These are phyloP conservation scores for Scelioninae gen. 1 DNA, from an alignment of 2,888 invertebrate species.

Conservation along the genomic window DNA sequence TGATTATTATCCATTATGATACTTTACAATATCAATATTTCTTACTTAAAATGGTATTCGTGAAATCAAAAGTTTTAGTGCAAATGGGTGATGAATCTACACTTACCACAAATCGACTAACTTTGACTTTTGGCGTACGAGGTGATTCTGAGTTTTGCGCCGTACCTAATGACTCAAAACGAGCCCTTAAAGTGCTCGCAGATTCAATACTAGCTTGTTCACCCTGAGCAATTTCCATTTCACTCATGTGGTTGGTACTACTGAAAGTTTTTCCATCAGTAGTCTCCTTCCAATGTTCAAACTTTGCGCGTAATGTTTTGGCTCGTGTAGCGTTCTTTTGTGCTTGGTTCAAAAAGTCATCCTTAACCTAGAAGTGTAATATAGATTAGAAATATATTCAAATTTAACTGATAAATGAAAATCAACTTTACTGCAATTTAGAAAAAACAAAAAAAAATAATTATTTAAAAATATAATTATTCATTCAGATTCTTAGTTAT, in stretches of 20 bases:
- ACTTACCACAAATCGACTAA: conserved; percentile 97
- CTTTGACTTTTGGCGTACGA: conserved; percentile 87
- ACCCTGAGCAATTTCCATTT: conserved; percentile 85
- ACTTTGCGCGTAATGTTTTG: conserved; percentile 92
- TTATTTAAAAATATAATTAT: too few species aligned
- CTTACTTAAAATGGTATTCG: too few species aligned
- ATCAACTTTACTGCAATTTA: not conserved
- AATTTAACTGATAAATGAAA: not conserved
- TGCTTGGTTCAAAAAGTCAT: conserved; percentile 91
- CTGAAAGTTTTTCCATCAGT: conserved; percentile 83
- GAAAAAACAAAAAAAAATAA: not conserved
- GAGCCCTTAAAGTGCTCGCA: conserved; percentile 92
- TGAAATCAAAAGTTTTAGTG: too few species aligned
- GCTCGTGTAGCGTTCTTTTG: conserved; percentile 90
- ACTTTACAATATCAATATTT: too few species aligned
- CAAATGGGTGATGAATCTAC: not conserved
- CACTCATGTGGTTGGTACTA: conserved; percentile 81
- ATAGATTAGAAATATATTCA: not conserved
- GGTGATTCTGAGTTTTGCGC: conserved; percentile 85
- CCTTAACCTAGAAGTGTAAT: conserved; percentile 84
- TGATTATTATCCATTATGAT: too few species aligned
- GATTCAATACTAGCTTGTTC: conserved; percentile 93
- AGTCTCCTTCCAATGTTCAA: conserved; percentile 93
- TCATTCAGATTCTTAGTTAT: too few species aligned
- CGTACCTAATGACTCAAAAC: conserved; percentile 93